These are phyloP conservation scores for Gnathonemus longibarbis DNA, from an alignment of 2,113 vertebrate genomes.

Conservation along the genomic window DNA sequence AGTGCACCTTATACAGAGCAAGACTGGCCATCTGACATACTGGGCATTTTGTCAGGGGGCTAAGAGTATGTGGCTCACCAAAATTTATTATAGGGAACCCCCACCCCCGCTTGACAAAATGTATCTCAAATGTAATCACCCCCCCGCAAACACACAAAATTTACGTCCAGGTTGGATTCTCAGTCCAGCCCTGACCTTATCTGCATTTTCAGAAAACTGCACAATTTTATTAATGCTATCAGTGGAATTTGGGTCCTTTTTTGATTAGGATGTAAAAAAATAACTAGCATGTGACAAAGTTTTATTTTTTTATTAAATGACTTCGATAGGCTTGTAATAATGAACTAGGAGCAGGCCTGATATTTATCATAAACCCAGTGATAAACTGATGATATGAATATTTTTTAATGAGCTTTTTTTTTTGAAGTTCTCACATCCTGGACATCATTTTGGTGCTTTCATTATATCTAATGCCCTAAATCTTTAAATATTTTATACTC, in stretches of 20 bases:
- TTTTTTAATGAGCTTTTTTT: slow-evolving; percentile 1
- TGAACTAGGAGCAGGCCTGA: neutral
- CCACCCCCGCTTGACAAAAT: neutral
- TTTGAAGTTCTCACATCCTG: neutral
- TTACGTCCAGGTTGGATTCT: neutral
- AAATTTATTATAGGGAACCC: neutral
- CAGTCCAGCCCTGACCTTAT: neutral
- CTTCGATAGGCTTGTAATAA: neutral
- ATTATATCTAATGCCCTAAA: slow-evolving; percentile 4
- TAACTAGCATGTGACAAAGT: neutral
- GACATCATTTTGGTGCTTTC: neutral
- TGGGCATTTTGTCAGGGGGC: neutral
- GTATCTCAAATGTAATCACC: neutral
- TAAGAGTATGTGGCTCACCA: neutral
- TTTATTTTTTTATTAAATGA: neutral
- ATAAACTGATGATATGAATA: slow-evolving; percentile 8
- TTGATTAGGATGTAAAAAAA: neutral
- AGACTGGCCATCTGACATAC: neutral
- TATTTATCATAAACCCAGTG: neutral
- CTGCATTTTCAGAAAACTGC: neutral
- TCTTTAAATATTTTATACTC: slow-evolving; percentile 13
- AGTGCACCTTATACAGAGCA: neutral
- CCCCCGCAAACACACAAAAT: neutral
- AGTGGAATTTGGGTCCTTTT: neutral
- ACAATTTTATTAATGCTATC: neutral